phyloP scores from a whole-genome alignment of 1,140 invertebrate species.

The Metaphire vulgaris region DNA sequence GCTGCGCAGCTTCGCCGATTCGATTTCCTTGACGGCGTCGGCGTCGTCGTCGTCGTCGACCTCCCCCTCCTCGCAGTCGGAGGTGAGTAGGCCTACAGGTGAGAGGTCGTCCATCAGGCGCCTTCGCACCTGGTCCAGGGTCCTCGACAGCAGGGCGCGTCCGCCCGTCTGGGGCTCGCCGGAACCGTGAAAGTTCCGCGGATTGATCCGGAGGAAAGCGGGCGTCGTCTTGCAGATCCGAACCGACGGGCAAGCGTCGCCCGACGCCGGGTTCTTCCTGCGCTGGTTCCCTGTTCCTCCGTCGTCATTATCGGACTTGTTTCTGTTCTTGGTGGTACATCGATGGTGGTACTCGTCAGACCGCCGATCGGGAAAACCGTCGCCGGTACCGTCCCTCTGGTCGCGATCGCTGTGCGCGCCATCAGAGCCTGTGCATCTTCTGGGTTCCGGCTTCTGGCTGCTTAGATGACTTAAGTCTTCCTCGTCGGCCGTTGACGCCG shows the following conservation, averaged over 20 bases:
- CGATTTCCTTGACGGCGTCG: neutral
- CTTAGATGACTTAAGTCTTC: too few species aligned
- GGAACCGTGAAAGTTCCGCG: neutral
- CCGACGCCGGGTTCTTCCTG: neutral
- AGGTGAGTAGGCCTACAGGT: too few species aligned
- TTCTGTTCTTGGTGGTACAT: too few species aligned
- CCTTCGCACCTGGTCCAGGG: neutral
- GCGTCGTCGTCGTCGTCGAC: constrained; percentile 1
- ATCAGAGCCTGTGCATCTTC: too few species aligned
- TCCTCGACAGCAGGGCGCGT: neutral
- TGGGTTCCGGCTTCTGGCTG: too few species aligned
- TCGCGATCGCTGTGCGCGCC: too few species aligned
- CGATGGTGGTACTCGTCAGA: too few species aligned
- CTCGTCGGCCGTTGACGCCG: too few species aligned
- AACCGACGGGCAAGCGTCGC: neutral
- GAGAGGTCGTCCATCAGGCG: neutral
- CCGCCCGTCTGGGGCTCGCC: neutral
- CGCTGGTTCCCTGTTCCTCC: too few species aligned
- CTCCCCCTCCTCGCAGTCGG: neutral
- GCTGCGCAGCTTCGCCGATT: constrained; percentile 10
- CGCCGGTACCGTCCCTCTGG: too few species aligned
- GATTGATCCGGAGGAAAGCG: neutral
- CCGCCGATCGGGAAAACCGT: too few species aligned
- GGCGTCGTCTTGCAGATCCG: neutral
- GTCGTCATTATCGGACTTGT: too few species aligned